Evolutionary conservation across 2,797 vertebrate genomes (phyloP), one percentile per base, ranked within the genome.

Genomic region (Lutjanus campechanus): DNA sequence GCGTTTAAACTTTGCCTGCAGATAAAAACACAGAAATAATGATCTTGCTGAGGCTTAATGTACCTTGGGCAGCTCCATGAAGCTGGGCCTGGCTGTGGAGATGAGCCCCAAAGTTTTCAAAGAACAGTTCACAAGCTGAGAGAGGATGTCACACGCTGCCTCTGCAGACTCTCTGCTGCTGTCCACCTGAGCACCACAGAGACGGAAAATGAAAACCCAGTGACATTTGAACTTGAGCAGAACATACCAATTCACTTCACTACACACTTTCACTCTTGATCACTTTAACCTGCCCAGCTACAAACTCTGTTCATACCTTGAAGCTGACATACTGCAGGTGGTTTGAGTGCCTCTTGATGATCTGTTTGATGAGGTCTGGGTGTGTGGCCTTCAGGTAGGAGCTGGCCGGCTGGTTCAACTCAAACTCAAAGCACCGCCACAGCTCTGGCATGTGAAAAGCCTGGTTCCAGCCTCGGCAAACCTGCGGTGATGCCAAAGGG

Each of bases 291-390:
- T 3, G 6, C 6, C 11, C 4, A 8, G 11, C 51, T 1, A 5
- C 50, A 64, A 20, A 29, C 25, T 4, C 11, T 6, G 2, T 13
- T 6, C 85, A 81, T 95, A 99, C 98, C 97, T 98, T 99, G 93
- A 99, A 98, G 95, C 98, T 99, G 94, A 99, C 98, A 71, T 98
- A 99, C 71, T 99, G 97, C 69, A 99, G 93, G 93, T 99, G 98
- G 83, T 97, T 97, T 75, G 97, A 97, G 94, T 99, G 98, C 73
- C 94, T 96, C 90, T 98, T 98, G 88, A 99, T 98, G 75, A 98
- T 98, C 91, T 99, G 98, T 86, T 99, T 98, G 90, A 99, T 98
- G 54, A 99, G 95, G 65, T 98, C 98, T 7, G 98, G 98, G 92
- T 99, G 98, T 0, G 98, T 99, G 83, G 98, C 97, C 90, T 97